Percentiles rank a stretch among this genome's conserved stretches.
Evolutionary conservation across 2,888 invertebrate genomes (phyloP).

Genomic region (Penaeus monodon): DNA sequence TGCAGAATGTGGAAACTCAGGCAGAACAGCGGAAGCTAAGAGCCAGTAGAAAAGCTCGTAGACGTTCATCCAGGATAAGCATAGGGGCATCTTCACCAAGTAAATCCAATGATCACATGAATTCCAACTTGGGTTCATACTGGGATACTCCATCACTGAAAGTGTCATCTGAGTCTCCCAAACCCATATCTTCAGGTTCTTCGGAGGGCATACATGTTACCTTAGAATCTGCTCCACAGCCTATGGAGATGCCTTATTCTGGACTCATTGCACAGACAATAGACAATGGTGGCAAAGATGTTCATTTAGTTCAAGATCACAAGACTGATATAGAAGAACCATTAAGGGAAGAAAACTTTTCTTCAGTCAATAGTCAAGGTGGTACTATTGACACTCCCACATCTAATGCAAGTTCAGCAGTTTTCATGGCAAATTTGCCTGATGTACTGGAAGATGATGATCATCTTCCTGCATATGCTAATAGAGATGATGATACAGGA

Average conservation of each 20-base stretch:
- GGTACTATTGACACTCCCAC: neutral
- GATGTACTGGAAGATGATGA: too few species aligned
- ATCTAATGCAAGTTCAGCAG: neutral
- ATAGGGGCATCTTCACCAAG: neutral
- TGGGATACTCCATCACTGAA: neutral
- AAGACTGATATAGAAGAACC: neutral
- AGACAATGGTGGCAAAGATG: neutral
- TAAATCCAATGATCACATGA: too few species aligned
- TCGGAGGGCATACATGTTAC: neutral
- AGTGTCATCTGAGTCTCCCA: neutral
- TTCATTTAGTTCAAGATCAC: neutral
- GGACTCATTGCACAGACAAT: neutral
- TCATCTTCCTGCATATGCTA: too few species aligned
- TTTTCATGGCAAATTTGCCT: too few species aligned
- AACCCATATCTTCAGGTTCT: neutral
- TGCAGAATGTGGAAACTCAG: neutral
- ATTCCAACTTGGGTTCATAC: constrained; percentile 4
- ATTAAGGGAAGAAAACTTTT: neutral
- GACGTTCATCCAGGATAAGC: constrained; percentile 8
- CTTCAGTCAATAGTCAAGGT: too few species aligned
- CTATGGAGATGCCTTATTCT: neutral
- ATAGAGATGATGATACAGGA: too few species aligned
- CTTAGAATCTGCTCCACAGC: neutral
- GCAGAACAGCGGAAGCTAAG: neutral
- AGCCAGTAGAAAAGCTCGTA: neutral